Evolutionary conservation across 2,888 invertebrate species (phyloP).

Genomic region (Eretmocerus hayati): DNA sequence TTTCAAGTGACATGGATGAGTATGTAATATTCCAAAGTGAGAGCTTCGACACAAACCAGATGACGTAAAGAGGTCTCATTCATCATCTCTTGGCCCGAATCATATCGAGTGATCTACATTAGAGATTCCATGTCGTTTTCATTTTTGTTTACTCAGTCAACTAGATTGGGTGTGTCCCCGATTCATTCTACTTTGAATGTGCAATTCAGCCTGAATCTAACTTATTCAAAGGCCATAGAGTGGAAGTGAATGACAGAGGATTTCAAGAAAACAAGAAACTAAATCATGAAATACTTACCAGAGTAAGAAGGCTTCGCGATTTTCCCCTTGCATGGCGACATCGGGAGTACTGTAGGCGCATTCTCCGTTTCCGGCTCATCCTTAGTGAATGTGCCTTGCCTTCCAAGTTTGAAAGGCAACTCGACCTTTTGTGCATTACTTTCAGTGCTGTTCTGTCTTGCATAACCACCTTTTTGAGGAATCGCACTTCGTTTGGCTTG

Average conservation of each 20-base stretch:
- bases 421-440: slow-evolving; percentile 24
- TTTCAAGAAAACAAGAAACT: background rate
- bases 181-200: no score
- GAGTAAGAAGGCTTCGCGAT: background rate
- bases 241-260: background rate
- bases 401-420: slow-evolving; percentile 50
- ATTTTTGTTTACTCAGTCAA: no score
- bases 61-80: no score
- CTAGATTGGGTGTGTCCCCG: no score
- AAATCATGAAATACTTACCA: slow-evolving; percentile 4
- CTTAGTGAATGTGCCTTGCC: slow-evolving; percentile 90
- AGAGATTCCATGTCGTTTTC: no score
- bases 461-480: slow-evolving; percentile 33
- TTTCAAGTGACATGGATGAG: no score
- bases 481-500: slow-evolving; percentile 26
- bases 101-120: no score
- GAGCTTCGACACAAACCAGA: no score
- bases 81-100: no score
- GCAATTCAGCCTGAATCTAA: no score
- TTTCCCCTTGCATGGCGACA: slow-evolving; percentile 9
- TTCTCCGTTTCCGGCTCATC: slow-evolving; percentile 57
- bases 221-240: no score
- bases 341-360: slow-evolving; percentile 36
- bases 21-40: no score
- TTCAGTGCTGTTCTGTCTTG: slow-evolving; percentile 33